Conservation (phyloP, 2,113 vertebrate genomes). For the Petrocephalus microphthalmus region DNA sequence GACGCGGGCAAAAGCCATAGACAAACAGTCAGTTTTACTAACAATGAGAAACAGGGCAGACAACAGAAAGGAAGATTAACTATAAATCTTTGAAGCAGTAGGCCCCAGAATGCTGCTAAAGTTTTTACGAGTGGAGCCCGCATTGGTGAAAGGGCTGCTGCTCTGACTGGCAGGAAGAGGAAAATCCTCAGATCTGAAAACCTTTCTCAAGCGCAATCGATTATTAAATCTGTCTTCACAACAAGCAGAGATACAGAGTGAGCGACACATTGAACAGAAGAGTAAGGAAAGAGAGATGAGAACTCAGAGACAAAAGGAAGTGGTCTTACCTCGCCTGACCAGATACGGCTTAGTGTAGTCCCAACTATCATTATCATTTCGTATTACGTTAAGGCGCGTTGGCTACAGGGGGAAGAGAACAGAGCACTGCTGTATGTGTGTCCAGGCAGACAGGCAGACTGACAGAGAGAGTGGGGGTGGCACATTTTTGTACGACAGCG, state of each 20-base stretch:
- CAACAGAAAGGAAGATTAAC: background rate
- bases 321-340: slow-evolving; percentile 81
- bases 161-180: background rate
- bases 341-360: slow-evolving; percentile 96
- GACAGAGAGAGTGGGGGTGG: slow-evolving; percentile 29
- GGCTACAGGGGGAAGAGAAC: slow-evolving; percentile 74
- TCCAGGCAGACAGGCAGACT: slow-evolving; percentile 29
- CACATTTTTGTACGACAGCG: background rate
- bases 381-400: slow-evolving; percentile 87
- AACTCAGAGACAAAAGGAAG: slow-evolving; percentile 8
- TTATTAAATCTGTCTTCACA: background rate
- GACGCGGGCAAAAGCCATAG: background rate
- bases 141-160: background rate
- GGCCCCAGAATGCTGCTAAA: background rate
- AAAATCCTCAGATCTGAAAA: background rate
- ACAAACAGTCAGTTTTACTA: background rate
- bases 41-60: slow-evolving; percentile 1
- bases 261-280: background rate
- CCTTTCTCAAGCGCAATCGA: background rate
- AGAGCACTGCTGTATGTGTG: slow-evolving; percentile 50
- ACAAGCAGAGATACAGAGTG: background rate
- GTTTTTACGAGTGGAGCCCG: background rate
- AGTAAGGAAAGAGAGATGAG: slow-evolving; percentile 1
- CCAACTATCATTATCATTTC: slow-evolving; percentile 92
- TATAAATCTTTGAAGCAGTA: background rate